phyloP scores from a whole-genome alignment of 53 echinoderm and acorn worm species.

The Actinopyga echinites region DNA sequence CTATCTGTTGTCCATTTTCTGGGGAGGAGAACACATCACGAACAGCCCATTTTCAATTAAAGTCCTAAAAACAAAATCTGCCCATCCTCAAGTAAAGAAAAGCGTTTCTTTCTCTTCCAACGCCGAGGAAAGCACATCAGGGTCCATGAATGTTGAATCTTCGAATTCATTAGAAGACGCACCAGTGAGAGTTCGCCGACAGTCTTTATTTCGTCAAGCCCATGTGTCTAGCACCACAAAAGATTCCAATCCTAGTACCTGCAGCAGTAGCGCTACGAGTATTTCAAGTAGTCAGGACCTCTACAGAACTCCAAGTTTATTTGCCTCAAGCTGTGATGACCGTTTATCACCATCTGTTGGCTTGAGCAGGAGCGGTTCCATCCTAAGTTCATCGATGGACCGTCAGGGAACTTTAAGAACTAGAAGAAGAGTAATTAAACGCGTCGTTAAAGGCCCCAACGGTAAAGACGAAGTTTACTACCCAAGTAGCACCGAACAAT shows the following conservation, averaged over 20 bases:
- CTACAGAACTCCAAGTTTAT: background rate
- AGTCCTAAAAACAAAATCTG: conserved; percentile 23
- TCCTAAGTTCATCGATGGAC: conserved; percentile 68
- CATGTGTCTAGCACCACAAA: conserved; percentile 61
- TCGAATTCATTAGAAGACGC: background rate
- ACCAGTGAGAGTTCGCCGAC: conserved; percentile 57
- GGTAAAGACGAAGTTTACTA: conserved; percentile 85
- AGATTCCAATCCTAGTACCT: conserved; percentile 57
- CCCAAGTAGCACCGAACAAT: conserved; percentile 58
- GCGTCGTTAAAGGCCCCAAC: conserved; percentile 82
- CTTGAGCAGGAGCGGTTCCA: conserved; percentile 76
- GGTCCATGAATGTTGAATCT: background rate
- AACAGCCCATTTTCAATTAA: conserved; percentile 89
- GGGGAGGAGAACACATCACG: conserved; percentile 92
- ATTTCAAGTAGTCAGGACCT: background rate
- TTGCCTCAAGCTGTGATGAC: background rate
- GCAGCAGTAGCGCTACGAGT: conserved; percentile 19
- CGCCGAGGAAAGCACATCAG: background rate
- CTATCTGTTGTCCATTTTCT: conserved; percentile 71
- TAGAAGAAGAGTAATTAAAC: conserved; percentile 73
- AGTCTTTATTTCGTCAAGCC: conserved; percentile 82
- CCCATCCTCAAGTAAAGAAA: background rate
- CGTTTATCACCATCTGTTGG: conserved; percentile 24
- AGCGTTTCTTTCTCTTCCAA: conserved; percentile 36
- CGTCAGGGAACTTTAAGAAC: conserved; percentile 65